Base-by-base conservation (phyloP, 2,888 invertebrate genomes). In the Incurvaria masculella region DNA sequence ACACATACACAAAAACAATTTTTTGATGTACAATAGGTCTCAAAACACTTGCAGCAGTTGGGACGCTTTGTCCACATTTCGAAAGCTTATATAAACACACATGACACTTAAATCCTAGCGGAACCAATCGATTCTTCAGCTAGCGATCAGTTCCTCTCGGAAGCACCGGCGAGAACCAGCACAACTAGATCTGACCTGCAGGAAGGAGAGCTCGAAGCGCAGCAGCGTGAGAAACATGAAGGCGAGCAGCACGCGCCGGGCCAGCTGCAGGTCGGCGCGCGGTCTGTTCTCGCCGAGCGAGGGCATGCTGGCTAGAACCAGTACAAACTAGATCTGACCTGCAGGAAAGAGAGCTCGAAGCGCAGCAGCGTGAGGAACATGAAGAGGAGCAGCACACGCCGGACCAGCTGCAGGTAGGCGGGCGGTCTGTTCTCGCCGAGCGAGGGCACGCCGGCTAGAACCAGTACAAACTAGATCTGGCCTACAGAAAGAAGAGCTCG, bases 191-290 rank as follows among this genome's bases (percentile, higher is more conserved):
- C 69, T 69, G 59, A 89, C 89, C 83, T 92, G 93, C 61, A 95
- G 69, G 69, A 97, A 88, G 42, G 91, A 91, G 52, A 93, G 74
- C 70, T 99, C 98, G 64, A 98, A 93, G 62, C 97, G 85, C 54
- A 99, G 86, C 47, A 99, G 81, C 10, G 98, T 98, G 62, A 97
- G 85, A 71, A 99, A 99, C 99, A 99, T 99, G 72, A 99, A 97
- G 20, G 98, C 97, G 49, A 99, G 82, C 47, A 99, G 83, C 55
- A 98, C 85, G 57, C 99, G 86, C 33, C 99, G 99, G 47, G 95
- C 94, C 27, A 99, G 81, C 78, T 98, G 97, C 66, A 99, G 82
- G 70, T 97, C 94, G 59, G 92, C 94, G 78, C 97, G 97, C 47
- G 97, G 98, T 65, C 94, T 94, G 74, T 96, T 97, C 61, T 99